Conservation (phyloP, 2,113 vertebrate species). For the Cheirogaleus medius region DNA sequence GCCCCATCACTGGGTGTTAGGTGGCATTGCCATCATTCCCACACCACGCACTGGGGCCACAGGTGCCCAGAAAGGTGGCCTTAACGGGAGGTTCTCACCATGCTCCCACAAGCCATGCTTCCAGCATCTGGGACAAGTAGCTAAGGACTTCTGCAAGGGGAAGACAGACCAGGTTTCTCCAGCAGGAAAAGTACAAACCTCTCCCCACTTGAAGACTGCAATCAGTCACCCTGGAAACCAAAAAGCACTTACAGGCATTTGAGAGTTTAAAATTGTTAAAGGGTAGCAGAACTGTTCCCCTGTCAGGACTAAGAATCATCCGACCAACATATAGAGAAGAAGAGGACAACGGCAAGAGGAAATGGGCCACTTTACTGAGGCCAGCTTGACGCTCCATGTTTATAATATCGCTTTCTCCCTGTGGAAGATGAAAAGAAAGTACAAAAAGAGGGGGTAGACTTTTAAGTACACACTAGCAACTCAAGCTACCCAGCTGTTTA, state of each 20-base stretch:
- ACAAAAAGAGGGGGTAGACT: not conserved
- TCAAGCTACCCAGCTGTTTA: slow-evolving; percentile 51
- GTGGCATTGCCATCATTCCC: not conserved
- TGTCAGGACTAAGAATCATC: not conserved
- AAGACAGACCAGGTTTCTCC: not conserved
- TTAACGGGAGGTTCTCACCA: not conserved
- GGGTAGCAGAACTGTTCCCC: not conserved
- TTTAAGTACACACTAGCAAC: not conserved
- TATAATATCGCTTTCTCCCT: slow-evolving; percentile 33
- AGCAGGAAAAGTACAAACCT: not conserved
- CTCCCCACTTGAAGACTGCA: not conserved
- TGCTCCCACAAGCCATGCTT: not conserved
- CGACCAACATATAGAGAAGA: not conserved
- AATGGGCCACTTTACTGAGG: not conserved
- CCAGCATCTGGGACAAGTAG: not conserved
- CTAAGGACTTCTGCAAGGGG: not conserved
- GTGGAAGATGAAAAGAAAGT: slow-evolving; percentile 66
- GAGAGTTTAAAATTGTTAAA: not conserved
- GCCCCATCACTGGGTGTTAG: rapidly evolving
- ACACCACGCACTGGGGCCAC: not conserved
- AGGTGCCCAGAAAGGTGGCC: not conserved
- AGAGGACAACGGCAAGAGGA: slow-evolving; percentile 4
- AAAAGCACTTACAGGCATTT: not conserved
- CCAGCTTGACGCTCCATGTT: not conserved
- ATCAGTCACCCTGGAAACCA: slow-evolving; percentile 21